Evolutionary conservation across 2,888 invertebrate species (phyloP), one percentile per base, ranked within the genome.

Genomic region (Molanna angustata): DNA sequence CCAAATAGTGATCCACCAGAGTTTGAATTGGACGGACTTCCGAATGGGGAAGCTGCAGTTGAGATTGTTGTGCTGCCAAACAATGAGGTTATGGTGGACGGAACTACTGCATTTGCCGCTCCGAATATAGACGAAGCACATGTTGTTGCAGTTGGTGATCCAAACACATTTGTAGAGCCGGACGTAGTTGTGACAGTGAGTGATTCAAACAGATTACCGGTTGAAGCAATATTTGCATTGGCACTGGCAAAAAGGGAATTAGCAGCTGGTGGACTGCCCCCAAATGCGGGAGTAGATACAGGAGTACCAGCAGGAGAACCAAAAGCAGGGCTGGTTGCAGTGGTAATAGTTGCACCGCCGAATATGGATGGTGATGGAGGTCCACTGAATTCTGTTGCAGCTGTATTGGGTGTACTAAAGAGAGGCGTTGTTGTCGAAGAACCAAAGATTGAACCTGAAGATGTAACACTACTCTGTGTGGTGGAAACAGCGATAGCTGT

Each of bases 21-120:
- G 19, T 61, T 57, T 16, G 63, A 42, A 42, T 57, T 41, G 16
- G 59, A 52, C 2, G 47, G 22, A 35, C 17, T 43, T 17, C 73
- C 73, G 55, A 77, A 77, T 4, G 58, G 46, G 62, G 73, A 69
- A 41, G 63, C 72, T 0, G 73, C 73, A 0, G 75, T 72, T 0
- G 76, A 74, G 61, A 77, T 76, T 60, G 69, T 74, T 11, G 74
- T 73, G 0, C 72, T 64, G 1, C 74, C 73, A 60, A 77, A 78
- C 58, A 76, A 64, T 56, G 59, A 72, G 70, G 20, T 64, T 65
- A 60, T 40, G 6, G 32, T 72, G 69, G 59, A 73, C 70, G 56
- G 47, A 22, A 72, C 58, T 13, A 51, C 47, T 21, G 57, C 52
- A 41, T 46, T 59, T 16, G 52, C 52, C 6, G 54, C 49, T 9